These are phyloP conservation scores for Pluvialis apricaria DNA, from an alignment of 2,113 vertebrate species.

Conservation along the genomic window DNA sequence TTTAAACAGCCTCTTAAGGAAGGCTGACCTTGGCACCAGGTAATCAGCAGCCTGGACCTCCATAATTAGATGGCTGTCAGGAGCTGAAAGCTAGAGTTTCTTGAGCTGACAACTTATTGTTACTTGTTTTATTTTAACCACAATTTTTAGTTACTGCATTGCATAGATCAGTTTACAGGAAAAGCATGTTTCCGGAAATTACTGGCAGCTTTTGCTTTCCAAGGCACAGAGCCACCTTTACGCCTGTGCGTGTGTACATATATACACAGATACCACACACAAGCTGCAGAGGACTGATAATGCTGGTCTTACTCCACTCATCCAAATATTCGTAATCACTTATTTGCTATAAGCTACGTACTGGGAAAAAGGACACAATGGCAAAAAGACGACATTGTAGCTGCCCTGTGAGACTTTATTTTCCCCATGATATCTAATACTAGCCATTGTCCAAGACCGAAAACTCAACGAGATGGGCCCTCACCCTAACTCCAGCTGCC, in stretches of 20 bases:
- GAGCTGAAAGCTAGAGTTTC: not conserved
- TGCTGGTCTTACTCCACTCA: not conserved
- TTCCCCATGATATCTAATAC: not conserved
- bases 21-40: not conserved
- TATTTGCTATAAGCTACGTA: not conserved
- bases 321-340: not conserved
- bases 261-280: not conserved
- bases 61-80: not conserved
- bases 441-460: not conserved
- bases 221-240: not conserved
- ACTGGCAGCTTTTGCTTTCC: not conserved
- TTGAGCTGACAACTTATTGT: not conserved
- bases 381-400: not conserved
- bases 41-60: not conserved
- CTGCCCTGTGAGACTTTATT: not conserved
- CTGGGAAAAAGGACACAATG: not conserved
- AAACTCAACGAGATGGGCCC: rapidly evolving
- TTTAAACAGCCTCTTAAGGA: not conserved
- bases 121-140: not conserved
- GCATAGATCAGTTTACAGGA: not conserved
- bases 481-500: not conserved
- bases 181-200: not conserved
- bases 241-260: not conserved
- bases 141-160: not conserved
- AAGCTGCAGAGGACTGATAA: slow-evolving; percentile 7